Conservation (phyloP, 2,888 invertebrate species). For the Andrena camellia region DNA sequence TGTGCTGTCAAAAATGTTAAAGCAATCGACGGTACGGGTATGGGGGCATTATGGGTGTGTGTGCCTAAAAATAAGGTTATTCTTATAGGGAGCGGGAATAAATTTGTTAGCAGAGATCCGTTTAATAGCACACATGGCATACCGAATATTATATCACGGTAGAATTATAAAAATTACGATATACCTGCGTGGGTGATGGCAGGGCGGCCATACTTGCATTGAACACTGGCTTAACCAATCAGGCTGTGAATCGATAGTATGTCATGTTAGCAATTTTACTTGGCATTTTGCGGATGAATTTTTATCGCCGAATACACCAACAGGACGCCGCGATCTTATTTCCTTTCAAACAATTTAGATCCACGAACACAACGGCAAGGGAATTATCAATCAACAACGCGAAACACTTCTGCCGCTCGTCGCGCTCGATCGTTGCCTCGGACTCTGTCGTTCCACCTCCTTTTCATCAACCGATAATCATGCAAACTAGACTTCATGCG, state of each 20-base stretch:
- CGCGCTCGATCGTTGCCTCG: constrained; percentile 30
- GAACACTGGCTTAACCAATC: constrained; percentile 83
- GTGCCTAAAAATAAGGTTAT: not conserved
- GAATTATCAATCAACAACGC: constrained; percentile 37
- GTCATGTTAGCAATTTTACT: constrained; percentile 71
- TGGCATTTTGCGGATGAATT: constrained; percentile 60
- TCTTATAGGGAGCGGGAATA: not conserved
- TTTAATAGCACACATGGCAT: constrained; percentile 9
- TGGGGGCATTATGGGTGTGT: not conserved
- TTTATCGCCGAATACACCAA: constrained; percentile 35
- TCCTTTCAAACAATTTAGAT: not conserved
- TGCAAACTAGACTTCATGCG: constrained; percentile 52
- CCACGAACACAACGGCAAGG: constrained; percentile 9
- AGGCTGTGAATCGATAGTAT: constrained; percentile 82
- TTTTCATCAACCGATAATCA: constrained; percentile 49
- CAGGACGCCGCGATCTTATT: not conserved
- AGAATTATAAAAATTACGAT: constrained; percentile 77
- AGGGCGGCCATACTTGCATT: constrained; percentile 92
- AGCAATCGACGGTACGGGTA: constrained; percentile 26
- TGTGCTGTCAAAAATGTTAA: constrained; percentile 58
- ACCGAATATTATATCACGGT: constrained; percentile 46
- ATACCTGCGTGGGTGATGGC: constrained; percentile 94
- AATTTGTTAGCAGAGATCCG: not conserved
- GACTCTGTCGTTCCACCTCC: constrained; percentile 39
- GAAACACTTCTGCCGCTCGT: constrained; percentile 29